Conservation (phyloP, 2,113 vertebrate species). For the Leucopternis melanops region DNA sequence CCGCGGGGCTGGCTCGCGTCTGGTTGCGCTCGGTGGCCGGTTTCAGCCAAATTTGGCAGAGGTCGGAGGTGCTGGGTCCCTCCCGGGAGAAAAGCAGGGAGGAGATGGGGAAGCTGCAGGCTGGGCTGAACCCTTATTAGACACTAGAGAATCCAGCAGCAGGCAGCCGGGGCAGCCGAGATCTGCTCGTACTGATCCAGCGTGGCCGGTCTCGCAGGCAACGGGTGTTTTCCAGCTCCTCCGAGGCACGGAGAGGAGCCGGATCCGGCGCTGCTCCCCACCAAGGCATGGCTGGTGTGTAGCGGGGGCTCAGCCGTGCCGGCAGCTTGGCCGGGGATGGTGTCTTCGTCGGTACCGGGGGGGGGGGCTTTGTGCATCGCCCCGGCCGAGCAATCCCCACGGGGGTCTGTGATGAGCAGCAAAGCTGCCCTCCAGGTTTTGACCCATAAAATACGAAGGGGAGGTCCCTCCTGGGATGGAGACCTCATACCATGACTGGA, state of each 20-base stretch:
- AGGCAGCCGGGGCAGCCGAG: not conserved
- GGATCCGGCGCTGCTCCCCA: not conserved
- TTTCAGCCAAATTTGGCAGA: not conserved
- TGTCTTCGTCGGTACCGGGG: accelerated
- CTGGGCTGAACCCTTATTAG: not conserved
- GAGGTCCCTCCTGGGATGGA: not conserved
- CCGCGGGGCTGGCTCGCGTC: not conserved
- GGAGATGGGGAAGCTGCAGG: not conserved
- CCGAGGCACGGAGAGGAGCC: not conserved
- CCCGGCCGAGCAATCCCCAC: accelerated
- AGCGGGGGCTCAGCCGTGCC: not conserved
- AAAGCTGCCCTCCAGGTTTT: not conserved
- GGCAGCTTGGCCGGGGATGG: not conserved
- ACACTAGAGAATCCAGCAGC: not conserved
- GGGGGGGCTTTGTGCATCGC: not conserved
- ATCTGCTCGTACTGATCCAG: not conserved
- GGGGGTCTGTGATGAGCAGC: not conserved
- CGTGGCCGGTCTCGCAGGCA: not conserved
- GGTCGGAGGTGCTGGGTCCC: not conserved
- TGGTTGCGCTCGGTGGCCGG: not conserved
- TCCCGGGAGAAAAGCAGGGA: not conserved
- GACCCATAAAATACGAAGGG: not conserved
- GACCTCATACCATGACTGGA: not conserved
- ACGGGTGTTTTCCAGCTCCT: not conserved
- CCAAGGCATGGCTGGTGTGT: not conserved